Evolutionary conservation across 2,113 vertebrate species (phyloP).

Genomic region (Xenus cinereus): DNA sequence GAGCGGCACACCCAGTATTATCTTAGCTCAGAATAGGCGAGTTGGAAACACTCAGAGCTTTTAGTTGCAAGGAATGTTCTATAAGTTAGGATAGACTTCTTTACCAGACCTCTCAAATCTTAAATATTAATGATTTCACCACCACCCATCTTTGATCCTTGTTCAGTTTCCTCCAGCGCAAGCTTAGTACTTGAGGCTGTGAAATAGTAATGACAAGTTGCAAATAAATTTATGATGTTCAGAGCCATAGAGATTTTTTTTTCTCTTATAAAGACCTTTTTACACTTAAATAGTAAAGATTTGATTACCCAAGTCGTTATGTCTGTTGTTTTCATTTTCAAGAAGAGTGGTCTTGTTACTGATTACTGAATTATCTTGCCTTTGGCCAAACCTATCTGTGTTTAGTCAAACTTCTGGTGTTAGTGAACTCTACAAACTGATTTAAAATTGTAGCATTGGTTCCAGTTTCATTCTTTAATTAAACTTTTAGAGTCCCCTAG

Average conservation of each 20-base stretch:
- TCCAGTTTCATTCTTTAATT: not conserved
- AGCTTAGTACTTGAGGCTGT: not conserved
- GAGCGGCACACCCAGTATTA: not conserved
- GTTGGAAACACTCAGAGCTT: not conserved
- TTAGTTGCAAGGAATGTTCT: not conserved
- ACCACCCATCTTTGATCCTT: fast-evolving
- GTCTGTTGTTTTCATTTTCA: not conserved
- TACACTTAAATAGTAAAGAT: not conserved
- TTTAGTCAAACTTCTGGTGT: not conserved
- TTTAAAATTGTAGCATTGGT: not conserved
- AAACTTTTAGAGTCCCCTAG: not conserved
- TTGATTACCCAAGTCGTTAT: not conserved
- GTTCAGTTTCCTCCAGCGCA: not conserved
- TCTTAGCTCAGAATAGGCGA: not conserved
- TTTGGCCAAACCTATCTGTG: not conserved
- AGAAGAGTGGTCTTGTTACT: not conserved
- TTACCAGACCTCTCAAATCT: not conserved
- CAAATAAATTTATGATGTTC: not conserved
- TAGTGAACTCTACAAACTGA: not conserved
- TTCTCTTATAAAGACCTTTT: not conserved
- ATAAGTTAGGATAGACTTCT: not conserved
- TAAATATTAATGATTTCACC: not conserved
- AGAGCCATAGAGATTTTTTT: not conserved
- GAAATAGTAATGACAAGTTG: not conserved
- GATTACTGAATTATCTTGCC: not conserved